A percentile compares a stretch with the other conserved stretches of the same genome.
These are phyloP conservation scores for Eidolon dupreanum DNA, from an alignment of 2,797 vertebrate species.

Conservation along the genomic window DNA sequence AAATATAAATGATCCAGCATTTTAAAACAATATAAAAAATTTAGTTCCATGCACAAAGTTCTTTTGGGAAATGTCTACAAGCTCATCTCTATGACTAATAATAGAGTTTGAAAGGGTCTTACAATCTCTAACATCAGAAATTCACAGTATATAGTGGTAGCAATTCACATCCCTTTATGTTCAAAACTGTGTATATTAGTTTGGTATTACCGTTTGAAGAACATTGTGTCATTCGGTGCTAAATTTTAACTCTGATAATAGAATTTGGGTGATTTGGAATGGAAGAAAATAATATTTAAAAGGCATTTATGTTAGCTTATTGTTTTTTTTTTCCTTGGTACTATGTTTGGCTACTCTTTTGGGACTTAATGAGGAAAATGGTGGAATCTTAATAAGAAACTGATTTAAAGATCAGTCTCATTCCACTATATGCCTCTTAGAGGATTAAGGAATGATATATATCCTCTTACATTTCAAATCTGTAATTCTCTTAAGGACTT, in stretches of 20 bases:
- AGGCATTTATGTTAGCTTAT: background rate
- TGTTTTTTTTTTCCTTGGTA: background rate
- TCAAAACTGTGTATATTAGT: conserved; percentile 14
- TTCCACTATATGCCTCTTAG: background rate
- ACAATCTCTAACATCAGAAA: background rate
- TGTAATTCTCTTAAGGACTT: background rate
- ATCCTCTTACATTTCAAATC: background rate
- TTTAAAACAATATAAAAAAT: conserved; percentile 31
- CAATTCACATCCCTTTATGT: background rate
- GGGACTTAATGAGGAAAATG: background rate
- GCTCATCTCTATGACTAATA: background rate
- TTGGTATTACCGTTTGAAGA: background rate
- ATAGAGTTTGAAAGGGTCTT: conserved; percentile 28
- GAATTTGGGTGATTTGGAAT: conserved; percentile 41
- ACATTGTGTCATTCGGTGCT: background rate
- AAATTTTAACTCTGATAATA: conserved; percentile 35
- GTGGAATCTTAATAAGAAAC: background rate
- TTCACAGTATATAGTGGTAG: background rate
- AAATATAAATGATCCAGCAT: conserved; percentile 13
- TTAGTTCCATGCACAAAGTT: background rate
- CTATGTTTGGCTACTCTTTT: conserved; percentile 9
- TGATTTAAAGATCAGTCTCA: background rate
- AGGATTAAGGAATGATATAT: background rate
- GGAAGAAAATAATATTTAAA: conserved; percentile 34
- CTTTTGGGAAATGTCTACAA: conserved; percentile 17